Conservation (phyloP, 2,888 invertebrate species). For the Poecilus cupreus region DNA sequence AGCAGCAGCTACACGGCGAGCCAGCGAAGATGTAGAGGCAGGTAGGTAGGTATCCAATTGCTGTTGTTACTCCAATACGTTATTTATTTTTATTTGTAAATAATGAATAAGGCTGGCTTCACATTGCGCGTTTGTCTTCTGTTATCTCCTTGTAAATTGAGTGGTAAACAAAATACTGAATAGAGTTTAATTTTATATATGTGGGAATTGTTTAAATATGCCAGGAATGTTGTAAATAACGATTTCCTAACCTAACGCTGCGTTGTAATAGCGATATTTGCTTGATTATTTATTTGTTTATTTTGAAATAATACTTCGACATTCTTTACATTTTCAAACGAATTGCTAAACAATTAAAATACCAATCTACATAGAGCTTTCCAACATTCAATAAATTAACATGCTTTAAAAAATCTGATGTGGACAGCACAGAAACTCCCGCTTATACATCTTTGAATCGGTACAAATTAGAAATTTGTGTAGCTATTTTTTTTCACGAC, state of each 20-base stretch:
- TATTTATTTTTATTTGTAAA: not conserved
- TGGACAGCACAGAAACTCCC: too few species aligned
- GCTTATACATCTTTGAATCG: too few species aligned
- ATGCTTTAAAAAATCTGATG: too few species aligned
- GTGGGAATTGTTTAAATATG: not conserved
- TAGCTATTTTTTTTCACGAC: too few species aligned
- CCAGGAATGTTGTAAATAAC: not conserved
- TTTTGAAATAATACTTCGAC: not conserved
- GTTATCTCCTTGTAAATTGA: too few species aligned
- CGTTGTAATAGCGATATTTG: not conserved
- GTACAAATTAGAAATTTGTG: too few species aligned
- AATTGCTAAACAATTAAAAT: too few species aligned
- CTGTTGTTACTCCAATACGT: not conserved
- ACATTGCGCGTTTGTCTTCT: too few species aligned
- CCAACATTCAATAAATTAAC: too few species aligned
- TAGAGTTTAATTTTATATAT: not conserved
- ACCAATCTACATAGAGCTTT: too few species aligned
- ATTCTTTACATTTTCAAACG: not conserved
- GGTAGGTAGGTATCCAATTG: not conserved
- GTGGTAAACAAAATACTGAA: too few species aligned
- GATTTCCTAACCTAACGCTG: not conserved
- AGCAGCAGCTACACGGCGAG: not conserved
- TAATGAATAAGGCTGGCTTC: not conserved
- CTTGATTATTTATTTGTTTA: not conserved
- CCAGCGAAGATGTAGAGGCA: not conserved